These are phyloP conservation scores for Salpingus planirostris DNA, from an alignment of 2,888 invertebrate genomes.

Conservation along the genomic window DNA sequence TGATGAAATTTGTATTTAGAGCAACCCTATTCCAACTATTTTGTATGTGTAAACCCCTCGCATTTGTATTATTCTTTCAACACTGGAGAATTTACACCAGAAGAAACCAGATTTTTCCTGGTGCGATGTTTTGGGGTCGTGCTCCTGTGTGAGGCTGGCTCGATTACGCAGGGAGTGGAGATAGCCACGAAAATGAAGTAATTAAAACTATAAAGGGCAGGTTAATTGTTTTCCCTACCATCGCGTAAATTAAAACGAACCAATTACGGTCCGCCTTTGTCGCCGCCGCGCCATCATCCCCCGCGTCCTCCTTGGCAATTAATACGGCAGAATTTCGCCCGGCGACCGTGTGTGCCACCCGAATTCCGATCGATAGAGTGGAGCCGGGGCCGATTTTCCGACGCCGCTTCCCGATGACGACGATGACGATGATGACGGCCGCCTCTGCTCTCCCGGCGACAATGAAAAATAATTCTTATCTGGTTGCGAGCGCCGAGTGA, in stretches of 20 bases:
- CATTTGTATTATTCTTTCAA: too few species aligned
- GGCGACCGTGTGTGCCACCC: too few species aligned
- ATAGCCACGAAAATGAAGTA: slow-evolving; percentile 63
- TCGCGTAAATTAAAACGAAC: slow-evolving; percentile 44
- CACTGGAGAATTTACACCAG: too few species aligned
- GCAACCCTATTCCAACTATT: too few species aligned
- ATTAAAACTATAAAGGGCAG: slow-evolving; percentile 68
- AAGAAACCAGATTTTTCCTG: too few species aligned
- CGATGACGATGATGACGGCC: too few species aligned
- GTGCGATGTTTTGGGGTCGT: too few species aligned
- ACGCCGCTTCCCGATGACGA: not conserved
- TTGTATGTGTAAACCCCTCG: too few species aligned
- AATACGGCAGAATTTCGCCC: slow-evolving; percentile 11
- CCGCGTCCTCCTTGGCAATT: slow-evolving; percentile 14
- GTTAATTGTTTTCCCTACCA: slow-evolving; percentile 54
- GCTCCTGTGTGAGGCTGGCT: slow-evolving; percentile 28
- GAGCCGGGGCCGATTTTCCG: too few species aligned
- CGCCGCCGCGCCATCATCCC: too few species aligned
- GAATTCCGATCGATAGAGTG: too few species aligned
- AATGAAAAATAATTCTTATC: slow-evolving; percentile 34
- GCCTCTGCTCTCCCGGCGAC: slow-evolving; percentile 6
- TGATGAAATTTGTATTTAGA: too few species aligned
- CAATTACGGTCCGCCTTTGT: slow-evolving; percentile 41
- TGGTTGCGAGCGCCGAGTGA: slow-evolving; percentile 32
- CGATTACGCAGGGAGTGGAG: slow-evolving; percentile 34